Percentiles rank a stretch among this genome's conserved stretches.
Evolutionary conservation across 2,888 invertebrate species (phyloP).

Genomic region (Suillia variegata): DNA sequence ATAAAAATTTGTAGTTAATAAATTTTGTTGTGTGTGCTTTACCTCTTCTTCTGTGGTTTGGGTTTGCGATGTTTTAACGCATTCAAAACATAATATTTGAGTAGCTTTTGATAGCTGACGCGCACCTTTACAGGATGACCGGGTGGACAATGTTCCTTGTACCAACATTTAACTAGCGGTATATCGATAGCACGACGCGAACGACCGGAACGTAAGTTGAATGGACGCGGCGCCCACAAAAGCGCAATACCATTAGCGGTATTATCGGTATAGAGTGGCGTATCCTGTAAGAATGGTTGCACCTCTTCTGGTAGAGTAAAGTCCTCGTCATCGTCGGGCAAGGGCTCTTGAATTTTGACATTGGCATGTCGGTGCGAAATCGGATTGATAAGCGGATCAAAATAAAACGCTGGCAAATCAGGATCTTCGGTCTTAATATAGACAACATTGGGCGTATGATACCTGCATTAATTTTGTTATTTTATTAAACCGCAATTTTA

Average conservation of each 20-base stretch:
- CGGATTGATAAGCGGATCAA: conserved; percentile 98
- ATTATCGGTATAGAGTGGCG: conserved; percentile 96
- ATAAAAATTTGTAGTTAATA: not conserved
- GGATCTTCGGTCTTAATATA: conserved; percentile 99
- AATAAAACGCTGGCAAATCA: conserved; percentile 98
- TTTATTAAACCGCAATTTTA: conserved; percentile 10
- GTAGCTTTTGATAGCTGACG: conserved; percentile 97
- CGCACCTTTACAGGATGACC: conserved; percentile 98
- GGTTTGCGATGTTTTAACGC: conserved; percentile 96
- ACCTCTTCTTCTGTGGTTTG: conserved; percentile 97
- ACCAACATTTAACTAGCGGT: conserved; percentile 97
- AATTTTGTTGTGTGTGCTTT: no score
- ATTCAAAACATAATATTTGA: conserved; percentile 98
- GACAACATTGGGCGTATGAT: conserved; percentile 98
- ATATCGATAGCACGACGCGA: conserved; percentile 94
- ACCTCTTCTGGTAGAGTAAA: conserved; percentile 90
- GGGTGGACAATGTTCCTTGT: conserved; percentile 91
- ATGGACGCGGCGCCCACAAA: conserved; percentile 97
- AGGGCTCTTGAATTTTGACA: conserved; percentile 80
- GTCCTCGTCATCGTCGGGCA: conserved; percentile 93
- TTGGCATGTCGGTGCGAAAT: conserved; percentile 90
- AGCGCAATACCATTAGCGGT: conserved; percentile 98
- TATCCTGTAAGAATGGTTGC: conserved; percentile 91
- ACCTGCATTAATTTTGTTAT: conserved; percentile 68
- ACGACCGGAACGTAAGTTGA: conserved; percentile 94